phyloP scores from a whole-genome alignment of 2,888 invertebrate genomes.

The Eugnorisma glareosa region DNA sequence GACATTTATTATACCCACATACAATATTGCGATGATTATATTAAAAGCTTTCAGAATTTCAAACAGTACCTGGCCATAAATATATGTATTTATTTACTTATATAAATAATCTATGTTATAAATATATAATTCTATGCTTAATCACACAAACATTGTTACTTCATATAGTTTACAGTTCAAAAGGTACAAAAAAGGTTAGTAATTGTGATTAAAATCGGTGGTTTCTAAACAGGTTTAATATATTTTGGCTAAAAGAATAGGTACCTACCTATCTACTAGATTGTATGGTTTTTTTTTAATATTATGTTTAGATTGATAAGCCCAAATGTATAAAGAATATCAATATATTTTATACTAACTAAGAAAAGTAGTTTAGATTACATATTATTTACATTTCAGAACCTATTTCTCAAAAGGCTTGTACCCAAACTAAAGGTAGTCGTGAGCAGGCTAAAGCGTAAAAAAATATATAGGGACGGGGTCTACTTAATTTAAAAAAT shows the following conservation, averaged over 20 bases:
- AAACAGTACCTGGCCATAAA: conserved; percentile 9
- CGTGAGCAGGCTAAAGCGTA: conserved; percentile 20
- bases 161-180: conserved; percentile 23
- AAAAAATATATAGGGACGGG: conserved; percentile 42
- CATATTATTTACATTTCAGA: conserved; percentile 25
- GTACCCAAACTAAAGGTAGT: conserved; percentile 26
- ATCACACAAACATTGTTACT: conserved; percentile 31
- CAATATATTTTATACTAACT: conserved; percentile 6
- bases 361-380: conserved; percentile 14
- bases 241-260: conserved; percentile 24
- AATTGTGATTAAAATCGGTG: conserved; percentile 61
- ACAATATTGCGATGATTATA: conserved; percentile 16
- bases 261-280: not conserved
- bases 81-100: conserved; percentile 13
- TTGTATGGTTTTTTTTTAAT: not conserved
- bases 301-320: conserved; percentile 26
- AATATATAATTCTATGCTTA: conserved; percentile 34
- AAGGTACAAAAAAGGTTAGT: conserved; percentile 42
- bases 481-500: conserved; percentile 20
- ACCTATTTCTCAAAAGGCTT: conserved; percentile 28
- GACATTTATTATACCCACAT: not conserved
- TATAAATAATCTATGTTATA: conserved; percentile 7
- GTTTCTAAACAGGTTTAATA: conserved; percentile 41
- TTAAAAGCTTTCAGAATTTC: conserved; percentile 33
- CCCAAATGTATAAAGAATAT: conserved; percentile 13